A percentile compares a stretch with the other conserved stretches of the same genome.
These are phyloP conservation scores for Passer domesticus DNA, from an alignment of 2,113 vertebrate genomes.

Conservation along the genomic window DNA sequence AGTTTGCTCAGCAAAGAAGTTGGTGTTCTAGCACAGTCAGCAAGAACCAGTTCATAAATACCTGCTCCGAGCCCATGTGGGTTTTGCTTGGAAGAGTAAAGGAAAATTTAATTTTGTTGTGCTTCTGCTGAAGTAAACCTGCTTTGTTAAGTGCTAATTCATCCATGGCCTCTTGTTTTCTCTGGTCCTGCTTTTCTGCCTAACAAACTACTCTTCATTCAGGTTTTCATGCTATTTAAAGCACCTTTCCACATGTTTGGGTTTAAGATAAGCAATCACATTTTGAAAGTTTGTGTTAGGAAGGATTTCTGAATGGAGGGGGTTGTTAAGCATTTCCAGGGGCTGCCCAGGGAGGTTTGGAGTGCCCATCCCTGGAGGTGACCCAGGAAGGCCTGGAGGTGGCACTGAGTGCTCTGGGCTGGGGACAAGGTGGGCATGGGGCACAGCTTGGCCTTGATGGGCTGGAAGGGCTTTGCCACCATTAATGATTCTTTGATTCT, in stretches of 20 bases:
- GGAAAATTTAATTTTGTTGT: neutral
- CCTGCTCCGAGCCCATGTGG: neutral
- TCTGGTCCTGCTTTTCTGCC: neutral
- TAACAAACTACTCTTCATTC: neutral
- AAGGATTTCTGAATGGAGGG: neutral
- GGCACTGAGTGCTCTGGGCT: neutral
- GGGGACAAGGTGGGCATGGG: fast-evolving
- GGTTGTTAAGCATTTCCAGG: fast-evolving
- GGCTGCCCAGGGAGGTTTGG: neutral
- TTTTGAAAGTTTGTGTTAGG: neutral
- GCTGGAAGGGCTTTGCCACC: neutral
- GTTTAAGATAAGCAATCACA: neutral
- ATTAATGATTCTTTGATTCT: neutral
- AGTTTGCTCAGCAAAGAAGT: slow-evolving; percentile 23
- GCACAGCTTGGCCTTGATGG: fast-evolving
- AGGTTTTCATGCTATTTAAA: neutral
- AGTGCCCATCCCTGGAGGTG: neutral
- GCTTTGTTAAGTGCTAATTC: neutral
- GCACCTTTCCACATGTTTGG: neutral
- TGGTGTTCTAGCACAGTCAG: neutral
- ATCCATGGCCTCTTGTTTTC: neutral
- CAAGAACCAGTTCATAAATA: neutral
- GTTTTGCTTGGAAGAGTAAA: neutral
- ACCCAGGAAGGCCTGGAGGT: fast-evolving
- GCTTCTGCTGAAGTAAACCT: neutral